A percentile compares a stretch with the other conserved stretches of the same genome.
Conservation (phyloP, 2,797 vertebrate genomes). For the Phoebastria nigripes region DNA sequence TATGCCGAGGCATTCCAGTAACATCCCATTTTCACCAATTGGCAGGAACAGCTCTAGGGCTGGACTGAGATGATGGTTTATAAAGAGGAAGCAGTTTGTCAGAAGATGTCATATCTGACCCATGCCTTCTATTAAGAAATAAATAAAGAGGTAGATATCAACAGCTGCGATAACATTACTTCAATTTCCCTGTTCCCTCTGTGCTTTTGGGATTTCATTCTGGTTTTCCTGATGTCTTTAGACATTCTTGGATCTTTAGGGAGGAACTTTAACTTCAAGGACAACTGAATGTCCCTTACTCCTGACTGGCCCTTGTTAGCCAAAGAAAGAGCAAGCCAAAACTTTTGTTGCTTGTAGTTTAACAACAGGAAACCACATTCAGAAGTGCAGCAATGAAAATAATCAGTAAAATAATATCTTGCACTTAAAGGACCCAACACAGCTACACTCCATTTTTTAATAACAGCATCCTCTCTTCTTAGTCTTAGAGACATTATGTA, state of each 20-base stretch:
- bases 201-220: not conserved
- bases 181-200: not conserved
- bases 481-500: not conserved
- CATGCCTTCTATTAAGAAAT: not conserved
- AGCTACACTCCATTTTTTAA: not conserved
- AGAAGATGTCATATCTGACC: not conserved
- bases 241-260: not conserved
- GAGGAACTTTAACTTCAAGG: not conserved
- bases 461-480: not conserved
- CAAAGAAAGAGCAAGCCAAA: not conserved
- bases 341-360: not conserved
- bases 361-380: not conserved
- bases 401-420: not conserved
- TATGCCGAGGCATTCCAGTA: not conserved
- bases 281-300: not conserved
- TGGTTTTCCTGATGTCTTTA: not conserved
- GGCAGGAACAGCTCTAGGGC: not conserved
- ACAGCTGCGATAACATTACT: not conserved
- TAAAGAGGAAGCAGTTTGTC: not conserved
- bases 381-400: not conserved
- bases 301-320: not conserved
- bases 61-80: not conserved
- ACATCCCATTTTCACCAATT: not conserved
- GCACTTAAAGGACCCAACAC: not conserved
- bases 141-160: not conserved